Percentiles rank a stretch among this genome's conserved stretches.
Evolutionary conservation across 2,888 invertebrate genomes (phyloP).

Genomic region (Cyclophora albipunctata): DNA sequence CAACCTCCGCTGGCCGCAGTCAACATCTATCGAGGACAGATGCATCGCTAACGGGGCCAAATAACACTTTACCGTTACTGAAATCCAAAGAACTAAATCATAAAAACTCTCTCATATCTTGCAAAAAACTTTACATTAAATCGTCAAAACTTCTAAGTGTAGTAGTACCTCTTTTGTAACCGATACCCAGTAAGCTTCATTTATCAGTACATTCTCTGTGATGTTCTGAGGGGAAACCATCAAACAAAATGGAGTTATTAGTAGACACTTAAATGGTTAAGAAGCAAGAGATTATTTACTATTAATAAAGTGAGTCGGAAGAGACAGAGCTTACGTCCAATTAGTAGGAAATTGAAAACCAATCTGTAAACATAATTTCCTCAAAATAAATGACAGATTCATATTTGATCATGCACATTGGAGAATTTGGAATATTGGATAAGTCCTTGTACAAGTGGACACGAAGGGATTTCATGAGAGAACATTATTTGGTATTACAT

Average conservation of each 20-base stretch:
- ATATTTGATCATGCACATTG: conserved; percentile 49
- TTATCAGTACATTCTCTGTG: conserved; percentile 96
- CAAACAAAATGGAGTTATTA: conserved; percentile 73
- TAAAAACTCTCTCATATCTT: conserved; percentile 72
- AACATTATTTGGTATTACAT: conserved; percentile 4
- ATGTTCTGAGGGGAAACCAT: conserved; percentile 91
- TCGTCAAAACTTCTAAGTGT: conserved; percentile 79
- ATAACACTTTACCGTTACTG: conserved; percentile 74
- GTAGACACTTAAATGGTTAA: conserved; percentile 46
- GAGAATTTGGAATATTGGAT: conserved; percentile 46
- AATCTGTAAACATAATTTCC: conserved; percentile 58
- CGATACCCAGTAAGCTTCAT: conserved; percentile 95
- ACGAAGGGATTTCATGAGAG: conserved; percentile 30
- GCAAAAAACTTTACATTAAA: conserved; percentile 74
- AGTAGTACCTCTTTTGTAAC: conserved; percentile 90
- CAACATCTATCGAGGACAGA: conserved; percentile 73
- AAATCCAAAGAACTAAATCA: conserved; percentile 75
- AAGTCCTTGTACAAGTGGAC: conserved; percentile 30
- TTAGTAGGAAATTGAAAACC: conserved; percentile 56
- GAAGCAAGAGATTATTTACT: conserved; percentile 34
- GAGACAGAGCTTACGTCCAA: conserved; percentile 63
- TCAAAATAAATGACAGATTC: conserved; percentile 35
- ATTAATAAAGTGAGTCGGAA: conserved; percentile 27
- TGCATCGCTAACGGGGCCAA: conserved; percentile 77
- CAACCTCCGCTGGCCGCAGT: conserved; percentile 39